Evolutionary conservation across 2,113 vertebrate genomes (phyloP).

Genomic region (Pungitius pungitius): DNA sequence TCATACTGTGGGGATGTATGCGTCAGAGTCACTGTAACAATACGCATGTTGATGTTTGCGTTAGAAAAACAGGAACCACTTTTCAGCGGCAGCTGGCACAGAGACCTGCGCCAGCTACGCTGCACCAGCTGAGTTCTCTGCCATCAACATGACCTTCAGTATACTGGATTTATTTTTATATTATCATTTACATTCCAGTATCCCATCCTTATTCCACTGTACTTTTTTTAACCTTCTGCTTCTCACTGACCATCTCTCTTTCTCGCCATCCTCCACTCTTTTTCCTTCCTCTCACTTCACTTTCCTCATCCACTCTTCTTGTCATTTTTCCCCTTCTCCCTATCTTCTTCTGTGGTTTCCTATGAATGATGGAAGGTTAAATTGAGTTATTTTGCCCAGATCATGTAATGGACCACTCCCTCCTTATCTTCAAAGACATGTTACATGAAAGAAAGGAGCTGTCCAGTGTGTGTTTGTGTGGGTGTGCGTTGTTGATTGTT

Average conservation of each 20-base stretch:
- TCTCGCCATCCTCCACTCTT: neutral
- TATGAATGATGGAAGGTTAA: slow-evolving; percentile 55
- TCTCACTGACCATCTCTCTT: neutral
- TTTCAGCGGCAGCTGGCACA: neutral
- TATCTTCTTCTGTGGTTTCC: slow-evolving; percentile 4
- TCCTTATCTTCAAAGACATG: slow-evolving; percentile 65
- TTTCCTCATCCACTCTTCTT: neutral
- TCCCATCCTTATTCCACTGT: neutral
- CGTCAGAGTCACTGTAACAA: neutral
- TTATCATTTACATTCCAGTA: neutral
- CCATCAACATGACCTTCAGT: slow-evolving; percentile 12
- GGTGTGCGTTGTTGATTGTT: slow-evolving; percentile 57
- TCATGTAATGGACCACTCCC: slow-evolving; percentile 62
- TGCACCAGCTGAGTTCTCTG: neutral
- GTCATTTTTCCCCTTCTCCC: neutral
- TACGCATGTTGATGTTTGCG: neutral
- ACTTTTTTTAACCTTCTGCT: neutral
- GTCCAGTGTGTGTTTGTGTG: slow-evolving; percentile 31
- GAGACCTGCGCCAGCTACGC: slow-evolving; percentile 9
- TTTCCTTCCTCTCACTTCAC: neutral
- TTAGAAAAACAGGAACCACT: neutral
- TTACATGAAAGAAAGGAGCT: slow-evolving; percentile 47
- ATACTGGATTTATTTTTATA: neutral
- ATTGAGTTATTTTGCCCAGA: slow-evolving; percentile 55
- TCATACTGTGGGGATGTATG: neutral